Evolutionary conservation across 2,797 vertebrate genomes (phyloP).

Genomic region (Pygocentrus nattereri): DNA sequence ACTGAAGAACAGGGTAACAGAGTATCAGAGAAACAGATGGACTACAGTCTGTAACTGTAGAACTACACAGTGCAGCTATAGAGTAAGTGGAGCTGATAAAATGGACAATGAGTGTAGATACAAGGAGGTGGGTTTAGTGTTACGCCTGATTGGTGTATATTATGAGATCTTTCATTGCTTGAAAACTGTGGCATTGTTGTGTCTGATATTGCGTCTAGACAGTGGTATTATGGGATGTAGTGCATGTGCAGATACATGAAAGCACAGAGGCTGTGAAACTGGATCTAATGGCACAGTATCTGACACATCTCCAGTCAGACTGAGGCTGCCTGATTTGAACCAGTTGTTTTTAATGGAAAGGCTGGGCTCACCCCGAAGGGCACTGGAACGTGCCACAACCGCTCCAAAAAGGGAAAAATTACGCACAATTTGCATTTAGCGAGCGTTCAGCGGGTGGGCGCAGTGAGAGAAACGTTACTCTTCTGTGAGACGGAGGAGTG

Average conservation of each 20-base stretch:
- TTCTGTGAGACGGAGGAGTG: conserved; percentile 51
- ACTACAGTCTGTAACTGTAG: no score
- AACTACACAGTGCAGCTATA: no score
- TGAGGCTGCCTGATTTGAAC: conserved; percentile 43
- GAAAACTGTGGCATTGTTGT: no score
- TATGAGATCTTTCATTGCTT: no score
- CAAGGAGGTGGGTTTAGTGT: no score
- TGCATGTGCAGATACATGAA: neutral
- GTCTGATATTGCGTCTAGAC: neutral
- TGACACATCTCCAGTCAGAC: conserved; percentile 15
- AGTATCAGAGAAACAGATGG: no score
- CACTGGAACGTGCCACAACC: conserved; percentile 51
- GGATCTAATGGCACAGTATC: neutral
- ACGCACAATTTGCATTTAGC: conserved; percentile 56
- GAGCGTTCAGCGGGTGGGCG: conserved; percentile 44
- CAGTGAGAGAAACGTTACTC: conserved; percentile 53
- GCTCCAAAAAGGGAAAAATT: conserved; percentile 54
- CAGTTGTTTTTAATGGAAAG: conserved; percentile 55
- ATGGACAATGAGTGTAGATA: no score
- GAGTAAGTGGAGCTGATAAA: no score
- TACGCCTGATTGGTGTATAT: no score
- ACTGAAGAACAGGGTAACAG: no score
- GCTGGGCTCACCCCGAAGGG: conserved; percentile 40
- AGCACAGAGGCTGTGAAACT: conserved; percentile 13
- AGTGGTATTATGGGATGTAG: neutral